Evolutionary conservation across 2,797 vertebrate species (phyloP), one percentile per base, ranked within the genome.

Genomic region (Petrocephalus schoutedeni): DNA sequence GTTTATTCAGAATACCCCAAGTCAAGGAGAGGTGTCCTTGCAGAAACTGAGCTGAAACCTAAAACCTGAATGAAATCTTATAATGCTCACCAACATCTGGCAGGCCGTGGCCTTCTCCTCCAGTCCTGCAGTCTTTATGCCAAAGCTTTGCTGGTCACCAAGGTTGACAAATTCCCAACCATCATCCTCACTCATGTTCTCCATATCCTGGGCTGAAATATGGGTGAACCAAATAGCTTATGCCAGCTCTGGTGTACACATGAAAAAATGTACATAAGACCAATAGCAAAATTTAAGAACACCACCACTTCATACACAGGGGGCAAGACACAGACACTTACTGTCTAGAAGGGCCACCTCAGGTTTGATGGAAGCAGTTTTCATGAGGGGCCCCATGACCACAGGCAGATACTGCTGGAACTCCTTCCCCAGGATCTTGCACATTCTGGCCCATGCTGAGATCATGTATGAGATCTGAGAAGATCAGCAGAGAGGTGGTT

Each of bases 121-220:
- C 90, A 99, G 94, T 14, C 98, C 98, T 3, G 98, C 98, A 0
- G 98, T 99, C 95, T 99, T 99, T 89, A 99, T 99, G 87, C 98
- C 98, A 90, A 99, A 99, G 93, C 98, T 99, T 91, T 99, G 98
- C 91, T 99, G 98, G 91, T 99, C 98, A 77, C 98, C 98, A 90
- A 99, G 94, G 92, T 98, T 99, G 84, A 99, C 98, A 93, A 99
- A 99, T 91, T 99, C 98, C 98, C 98, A 99, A 0, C 98, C 98
- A 19, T 99, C 98, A 88, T 99, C 98, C 91, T 99, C 98, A 0
- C 98, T 98, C 95, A 99, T 99, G 90, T 97, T 98, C 93, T 99
- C 98, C 98, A 99, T 99, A 93, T 99, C 98, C 94, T 99, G 98
- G 83, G 98, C 98, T 99, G 74, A 77, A 77, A 77, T n/a, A n/a